Conservation (phyloP, 2,888 invertebrate genomes). For the Rotaria macrura region DNA sequence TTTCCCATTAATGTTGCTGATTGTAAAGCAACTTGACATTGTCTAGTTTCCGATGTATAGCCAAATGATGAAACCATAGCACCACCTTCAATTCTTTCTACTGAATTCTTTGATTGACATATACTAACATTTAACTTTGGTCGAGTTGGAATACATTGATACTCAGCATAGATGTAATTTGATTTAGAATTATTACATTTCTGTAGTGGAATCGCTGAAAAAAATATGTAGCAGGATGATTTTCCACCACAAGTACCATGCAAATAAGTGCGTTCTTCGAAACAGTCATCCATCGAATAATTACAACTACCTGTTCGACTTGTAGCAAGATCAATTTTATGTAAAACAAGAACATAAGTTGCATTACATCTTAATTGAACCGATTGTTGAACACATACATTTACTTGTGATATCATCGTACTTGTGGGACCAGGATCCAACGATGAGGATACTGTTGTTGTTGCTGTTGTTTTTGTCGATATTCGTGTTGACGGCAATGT, state of each 20-base stretch:
- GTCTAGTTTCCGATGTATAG: not conserved
- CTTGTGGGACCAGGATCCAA: not conserved
- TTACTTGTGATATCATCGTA: not conserved
- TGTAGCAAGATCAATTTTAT: not conserved
- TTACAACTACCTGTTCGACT: not conserved
- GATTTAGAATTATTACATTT: slow-evolving; percentile 5
- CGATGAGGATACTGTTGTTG: not conserved
- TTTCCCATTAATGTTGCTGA: not conserved
- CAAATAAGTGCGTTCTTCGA: slow-evolving; percentile 21
- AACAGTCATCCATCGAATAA: slow-evolving; percentile 24
- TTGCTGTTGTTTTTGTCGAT: not conserved
- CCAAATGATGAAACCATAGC: not conserved
- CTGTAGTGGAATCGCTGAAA: not conserved
- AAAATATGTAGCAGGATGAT: slow-evolving; percentile 20
- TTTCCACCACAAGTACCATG: slow-evolving; percentile 26
- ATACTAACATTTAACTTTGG: not conserved
- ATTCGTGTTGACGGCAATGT: not conserved
- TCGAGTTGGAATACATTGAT: slow-evolving; percentile 29
- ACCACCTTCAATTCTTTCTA: not conserved
- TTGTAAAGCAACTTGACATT: not conserved
- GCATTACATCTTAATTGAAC: too few relatives aligned
- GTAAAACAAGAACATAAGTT: not conserved
- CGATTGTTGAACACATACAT: too few relatives aligned
- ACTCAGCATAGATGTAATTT: slow-evolving; percentile 19
- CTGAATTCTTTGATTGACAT: not conserved